Conservation (phyloP, 2,113 vertebrate genomes). For the Chascanopsetta lugubris region DNA sequence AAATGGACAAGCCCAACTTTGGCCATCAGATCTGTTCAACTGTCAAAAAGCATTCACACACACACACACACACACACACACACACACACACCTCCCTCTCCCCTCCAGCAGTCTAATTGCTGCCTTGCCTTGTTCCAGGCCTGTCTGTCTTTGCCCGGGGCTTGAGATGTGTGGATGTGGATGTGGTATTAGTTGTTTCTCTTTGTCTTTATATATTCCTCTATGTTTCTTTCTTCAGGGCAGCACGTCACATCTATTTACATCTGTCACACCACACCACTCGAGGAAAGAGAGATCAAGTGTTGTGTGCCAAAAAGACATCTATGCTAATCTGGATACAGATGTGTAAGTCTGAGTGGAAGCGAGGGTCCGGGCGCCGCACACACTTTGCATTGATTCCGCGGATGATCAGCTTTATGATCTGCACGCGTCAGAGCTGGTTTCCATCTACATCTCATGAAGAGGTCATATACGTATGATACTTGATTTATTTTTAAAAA, state of each 20-base stretch:
- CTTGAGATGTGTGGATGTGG: not conserved
- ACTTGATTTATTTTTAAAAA: slow-evolving; percentile 19
- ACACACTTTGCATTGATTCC: slow-evolving; percentile 45
- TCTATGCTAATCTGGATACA: slow-evolving; percentile 55
- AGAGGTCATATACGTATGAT: slow-evolving; percentile 57
- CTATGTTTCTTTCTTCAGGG: slow-evolving; percentile 43
- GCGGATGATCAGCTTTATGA: slow-evolving; percentile 34
- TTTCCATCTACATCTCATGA: slow-evolving; percentile 57
- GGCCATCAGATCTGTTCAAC: slow-evolving; percentile 65
- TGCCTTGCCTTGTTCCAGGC: slow-evolving; percentile 43
- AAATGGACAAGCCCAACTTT: slow-evolving; percentile 59
- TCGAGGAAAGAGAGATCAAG: slow-evolving; percentile 52
- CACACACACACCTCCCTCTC: slow-evolving; percentile 9
- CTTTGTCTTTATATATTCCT: slow-evolving; percentile 11
- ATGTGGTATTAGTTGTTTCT: slow-evolving; percentile 32
- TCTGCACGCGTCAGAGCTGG: slow-evolving; percentile 46
- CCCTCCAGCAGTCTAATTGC: slow-evolving; percentile 57
- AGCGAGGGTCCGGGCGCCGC: slow-evolving; percentile 13
- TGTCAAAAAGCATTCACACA: slow-evolving; percentile 53
- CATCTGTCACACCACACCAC: slow-evolving; percentile 35
- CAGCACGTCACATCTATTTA: slow-evolving; percentile 63
- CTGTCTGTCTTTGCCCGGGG: slow-evolving; percentile 43
- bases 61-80: slow-evolving; percentile 13
- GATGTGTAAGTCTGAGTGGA: slow-evolving; percentile 24
- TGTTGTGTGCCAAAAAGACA: slow-evolving; percentile 50